Evolutionary conservation across 2,797 vertebrate genomes (phyloP).

Genomic region (Myotis pilosus): DNA sequence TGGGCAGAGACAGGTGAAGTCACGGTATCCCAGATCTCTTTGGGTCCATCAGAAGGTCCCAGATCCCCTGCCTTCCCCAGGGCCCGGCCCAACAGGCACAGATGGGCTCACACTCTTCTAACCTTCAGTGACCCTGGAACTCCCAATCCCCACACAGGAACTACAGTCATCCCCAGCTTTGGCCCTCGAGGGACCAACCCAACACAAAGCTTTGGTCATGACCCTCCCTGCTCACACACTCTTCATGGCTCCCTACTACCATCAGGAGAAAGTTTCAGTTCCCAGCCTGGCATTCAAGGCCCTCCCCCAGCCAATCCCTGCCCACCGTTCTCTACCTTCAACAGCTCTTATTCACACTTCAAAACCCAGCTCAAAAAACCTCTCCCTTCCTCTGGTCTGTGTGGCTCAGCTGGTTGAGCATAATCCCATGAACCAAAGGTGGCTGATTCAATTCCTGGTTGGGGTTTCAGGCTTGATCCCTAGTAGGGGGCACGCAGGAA

Average conservation of each 20-base stretch:
- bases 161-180: not conserved
- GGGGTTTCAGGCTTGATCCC: not conserved
- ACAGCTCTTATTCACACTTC: constrained; percentile 12
- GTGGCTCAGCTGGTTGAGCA: not conserved
- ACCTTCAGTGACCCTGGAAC: not conserved
- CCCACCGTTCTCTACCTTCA: not conserved
- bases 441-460: not conserved
- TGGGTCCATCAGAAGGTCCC: not conserved
- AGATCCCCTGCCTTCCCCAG: not conserved
- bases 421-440: not conserved
- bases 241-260: not conserved
- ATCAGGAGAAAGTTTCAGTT: not conserved
- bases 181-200: not conserved
- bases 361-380: not conserved
- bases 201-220: not conserved
- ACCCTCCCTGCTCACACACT: not conserved
- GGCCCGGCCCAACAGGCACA: not conserved
- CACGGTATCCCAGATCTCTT: not conserved
- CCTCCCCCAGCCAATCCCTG: not conserved
- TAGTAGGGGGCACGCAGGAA: not conserved
- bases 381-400: not conserved
- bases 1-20: not conserved
- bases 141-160: not conserved
- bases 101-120: not conserved
- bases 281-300: not conserved